These are phyloP conservation scores for Rosalia funebris DNA, from an alignment of 2,888 invertebrate genomes.

Conservation along the genomic window DNA sequence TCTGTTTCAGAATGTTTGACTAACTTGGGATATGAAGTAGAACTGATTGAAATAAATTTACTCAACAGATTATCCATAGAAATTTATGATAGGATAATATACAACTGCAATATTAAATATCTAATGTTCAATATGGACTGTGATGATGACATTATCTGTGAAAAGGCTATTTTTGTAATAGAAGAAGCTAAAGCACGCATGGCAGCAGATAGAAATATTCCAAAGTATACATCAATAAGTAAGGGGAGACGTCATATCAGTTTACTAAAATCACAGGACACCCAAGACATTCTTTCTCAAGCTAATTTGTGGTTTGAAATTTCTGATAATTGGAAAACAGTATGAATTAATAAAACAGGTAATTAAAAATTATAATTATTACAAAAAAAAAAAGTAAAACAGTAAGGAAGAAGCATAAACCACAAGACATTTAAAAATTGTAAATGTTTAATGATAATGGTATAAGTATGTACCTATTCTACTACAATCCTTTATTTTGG, in stretches of 20 bases:
- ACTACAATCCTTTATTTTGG: no score
- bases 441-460: no score
- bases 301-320: conserved; percentile 7
- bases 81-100: conserved; percentile 53
- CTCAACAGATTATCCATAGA: conserved; percentile 54
- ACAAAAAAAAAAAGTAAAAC: no score
- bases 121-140: conserved; percentile 54
- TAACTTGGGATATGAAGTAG: conserved; percentile 49
- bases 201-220: conserved; percentile 38
- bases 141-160: conserved; percentile 54
- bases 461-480: no score
- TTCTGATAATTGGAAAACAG: conserved; percentile 2
- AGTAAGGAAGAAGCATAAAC: no score
- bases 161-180: conserved; percentile 47
- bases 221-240: conserved; percentile 30
- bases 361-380: no score
- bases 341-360: no score
- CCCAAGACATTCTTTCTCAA: not conserved
- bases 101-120: conserved; percentile 55
- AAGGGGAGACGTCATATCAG: conserved; percentile 21
- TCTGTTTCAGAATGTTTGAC: conserved; percentile 28
- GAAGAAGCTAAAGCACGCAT: conserved; percentile 52
- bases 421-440: no score
- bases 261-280: not conserved
- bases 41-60: conserved; percentile 51